phyloP scores from a whole-genome alignment of 2,888 invertebrate species.

The Laothoe populi region DNA sequence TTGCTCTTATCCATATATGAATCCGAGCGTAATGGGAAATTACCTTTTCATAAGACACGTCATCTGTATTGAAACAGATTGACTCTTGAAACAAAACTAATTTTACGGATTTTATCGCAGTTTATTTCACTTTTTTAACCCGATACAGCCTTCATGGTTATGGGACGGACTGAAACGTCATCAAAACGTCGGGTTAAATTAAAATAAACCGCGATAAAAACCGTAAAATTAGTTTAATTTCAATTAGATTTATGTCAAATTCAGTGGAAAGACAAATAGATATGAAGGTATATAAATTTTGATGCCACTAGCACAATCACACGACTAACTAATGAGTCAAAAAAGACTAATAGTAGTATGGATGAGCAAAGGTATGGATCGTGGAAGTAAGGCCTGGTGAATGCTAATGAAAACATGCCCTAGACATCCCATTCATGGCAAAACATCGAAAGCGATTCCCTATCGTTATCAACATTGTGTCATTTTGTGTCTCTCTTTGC shows the following conservation, averaged over 20 bases:
- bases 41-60: constrained; percentile 6
- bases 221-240: too few relatives aligned
- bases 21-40: constrained; percentile 2
- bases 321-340: constrained; percentile 72
- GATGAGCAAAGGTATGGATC: constrained; percentile 56
- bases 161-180: too few relatives aligned
- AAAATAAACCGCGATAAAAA: too few relatives aligned
- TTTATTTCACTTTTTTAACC: too few relatives aligned
- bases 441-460: constrained; percentile 50
- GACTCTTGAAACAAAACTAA: too few relatives aligned
- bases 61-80: constrained; percentile 9
- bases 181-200: too few relatives aligned
- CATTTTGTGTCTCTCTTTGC: constrained; percentile 1
- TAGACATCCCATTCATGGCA: constrained; percentile 49
- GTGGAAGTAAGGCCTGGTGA: constrained; percentile 43
- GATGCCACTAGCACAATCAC: constrained; percentile 67
- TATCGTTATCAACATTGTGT: constrained; percentile 43
- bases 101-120: too few relatives aligned
- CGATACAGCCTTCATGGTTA: too few relatives aligned
- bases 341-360: constrained; percentile 67
- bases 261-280: constrained; percentile 69
- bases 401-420: constrained; percentile 53
- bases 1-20: background rate
- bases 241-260: constrained; percentile 29
- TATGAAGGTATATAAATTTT: constrained; percentile 55